Conservation (phyloP, 2,888 invertebrate genomes). For the Drosophila infuscata region DNA sequence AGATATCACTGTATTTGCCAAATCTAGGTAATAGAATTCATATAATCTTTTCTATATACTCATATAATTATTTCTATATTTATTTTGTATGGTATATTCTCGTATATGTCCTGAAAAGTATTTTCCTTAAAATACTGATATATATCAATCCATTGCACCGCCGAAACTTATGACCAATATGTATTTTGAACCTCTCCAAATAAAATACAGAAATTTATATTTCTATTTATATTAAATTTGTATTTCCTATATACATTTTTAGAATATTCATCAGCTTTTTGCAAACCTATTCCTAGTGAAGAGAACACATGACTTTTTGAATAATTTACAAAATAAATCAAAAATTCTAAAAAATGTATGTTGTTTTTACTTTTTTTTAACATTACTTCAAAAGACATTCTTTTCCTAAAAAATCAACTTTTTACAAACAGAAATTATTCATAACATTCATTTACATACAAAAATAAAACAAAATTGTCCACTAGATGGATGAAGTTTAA, state of each 20-base stretch:
- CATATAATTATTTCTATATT: neutral
- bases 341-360: too few relatives aligned
- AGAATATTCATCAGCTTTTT: neutral
- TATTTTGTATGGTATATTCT: neutral
- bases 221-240: neutral
- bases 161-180: neutral
- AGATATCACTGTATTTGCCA: neutral
- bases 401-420: too few relatives aligned
- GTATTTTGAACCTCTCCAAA: neutral
- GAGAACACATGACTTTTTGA: neutral
- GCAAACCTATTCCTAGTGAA: neutral
- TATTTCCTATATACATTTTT: neutral
- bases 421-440: neutral
- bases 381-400: too few relatives aligned
- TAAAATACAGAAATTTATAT: neutral
- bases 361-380: too few relatives aligned
- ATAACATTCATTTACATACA: neutral
- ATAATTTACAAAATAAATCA: neutral
- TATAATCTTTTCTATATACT: neutral
- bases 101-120: neutral
- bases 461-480: neutral
- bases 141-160: neutral
- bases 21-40: neutral
- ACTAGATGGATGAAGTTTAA: neutral
- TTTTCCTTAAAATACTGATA: neutral